Evolutionary conservation across 1,140 invertebrate species (phyloP), one percentile per base, ranked within the genome.

Genomic region (Cherax quadricarinatus): DNA sequence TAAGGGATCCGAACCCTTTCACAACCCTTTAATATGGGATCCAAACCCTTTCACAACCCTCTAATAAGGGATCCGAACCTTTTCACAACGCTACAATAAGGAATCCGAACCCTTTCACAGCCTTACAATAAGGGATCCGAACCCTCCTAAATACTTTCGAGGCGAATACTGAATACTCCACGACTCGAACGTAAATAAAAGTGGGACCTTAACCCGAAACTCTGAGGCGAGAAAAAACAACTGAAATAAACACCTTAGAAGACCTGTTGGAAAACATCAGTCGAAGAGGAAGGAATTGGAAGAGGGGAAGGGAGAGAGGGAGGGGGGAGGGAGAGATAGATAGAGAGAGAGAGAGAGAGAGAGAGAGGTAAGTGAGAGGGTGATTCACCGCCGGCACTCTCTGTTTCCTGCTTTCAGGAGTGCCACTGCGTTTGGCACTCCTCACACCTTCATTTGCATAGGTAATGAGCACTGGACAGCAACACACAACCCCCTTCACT

Each of bases 401-500:
- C 16, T 21, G 66, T 70, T 70, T n/a, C 66, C 66, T 70, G 66
- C 16, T 70, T 70, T 70, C 16, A 70, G 5, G 18, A 5, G 18
- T 70, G 66, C 18, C 66, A 70, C 18, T 6, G 21, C 66, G 21
- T 18, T n/a, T 18, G 66, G 18, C 21, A 57, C 53, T 57, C 66
- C 49, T 21, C 48, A 16, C 12, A 18, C 49, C 85, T 73, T 86
- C 85, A 86, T 86, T 86, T 49, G 21, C 85, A 86, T 86, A 86
- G 85, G 66, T 86, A 86, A 86, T 75, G 85, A 86, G 85, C 62
- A 86, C 60, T 75, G 85, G 66, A 86, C 85, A 86, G 51, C 70
- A 73, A 24, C 53, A 57, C 53, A 9, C 70, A 66, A 5, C 5
- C 62, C 5, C 62, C 18, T 18, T 66, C 62, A 18, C 62, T 66